A percentile compares a stretch with the other conserved stretches of the same genome.
phyloP scores from a whole-genome alignment of 35 echinoderm and acorn worm species.

The Chiridota heheva region DNA sequence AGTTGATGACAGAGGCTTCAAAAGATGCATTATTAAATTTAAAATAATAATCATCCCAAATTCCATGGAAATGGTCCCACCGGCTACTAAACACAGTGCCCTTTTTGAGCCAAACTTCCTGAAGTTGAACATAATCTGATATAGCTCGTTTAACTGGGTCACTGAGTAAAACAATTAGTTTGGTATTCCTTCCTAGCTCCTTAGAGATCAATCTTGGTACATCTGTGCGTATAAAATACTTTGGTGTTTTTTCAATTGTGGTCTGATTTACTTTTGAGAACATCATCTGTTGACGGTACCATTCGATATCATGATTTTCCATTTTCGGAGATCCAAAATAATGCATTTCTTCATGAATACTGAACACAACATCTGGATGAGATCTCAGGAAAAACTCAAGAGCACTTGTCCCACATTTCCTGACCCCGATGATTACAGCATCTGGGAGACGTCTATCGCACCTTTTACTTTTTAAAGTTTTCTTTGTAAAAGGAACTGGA shows the following conservation, averaged over 20 bases:
- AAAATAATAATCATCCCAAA: slow-evolving; percentile 33
- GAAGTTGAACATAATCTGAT: slow-evolving; percentile 44
- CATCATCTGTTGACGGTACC: slow-evolving; percentile 72
- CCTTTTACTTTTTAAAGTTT: not conserved
- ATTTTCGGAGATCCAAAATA: slow-evolving; percentile 50
- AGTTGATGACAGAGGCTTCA: slow-evolving; percentile 26
- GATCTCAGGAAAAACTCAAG: slow-evolving; percentile 39
- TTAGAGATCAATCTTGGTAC: slow-evolving; percentile 39
- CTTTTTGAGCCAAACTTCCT: slow-evolving; percentile 24
- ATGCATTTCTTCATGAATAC: slow-evolving; percentile 36
- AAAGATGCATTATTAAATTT: slow-evolving; percentile 33
- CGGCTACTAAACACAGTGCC: slow-evolving; percentile 25
- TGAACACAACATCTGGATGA: slow-evolving; percentile 54
- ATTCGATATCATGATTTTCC: slow-evolving; percentile 48
- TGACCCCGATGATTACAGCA: slow-evolving; percentile 57
- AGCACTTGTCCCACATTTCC: slow-evolving; percentile 54
- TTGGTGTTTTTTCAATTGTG: slow-evolving; percentile 76
- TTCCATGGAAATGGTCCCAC: slow-evolving; percentile 35
- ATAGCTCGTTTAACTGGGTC: slow-evolving; percentile 59
- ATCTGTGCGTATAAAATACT: slow-evolving; percentile 54
- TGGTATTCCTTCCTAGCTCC: slow-evolving; percentile 16
- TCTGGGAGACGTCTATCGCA: slow-evolving; percentile 47
- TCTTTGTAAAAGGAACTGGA: slow-evolving; percentile 20
- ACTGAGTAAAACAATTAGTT: slow-evolving; percentile 46
- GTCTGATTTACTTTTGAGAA: slow-evolving; percentile 56